Evolutionary conservation across 2,888 invertebrate species (phyloP), one percentile per base, ranked within the genome.

Genomic region (Catotricha subobsoleta): DNA sequence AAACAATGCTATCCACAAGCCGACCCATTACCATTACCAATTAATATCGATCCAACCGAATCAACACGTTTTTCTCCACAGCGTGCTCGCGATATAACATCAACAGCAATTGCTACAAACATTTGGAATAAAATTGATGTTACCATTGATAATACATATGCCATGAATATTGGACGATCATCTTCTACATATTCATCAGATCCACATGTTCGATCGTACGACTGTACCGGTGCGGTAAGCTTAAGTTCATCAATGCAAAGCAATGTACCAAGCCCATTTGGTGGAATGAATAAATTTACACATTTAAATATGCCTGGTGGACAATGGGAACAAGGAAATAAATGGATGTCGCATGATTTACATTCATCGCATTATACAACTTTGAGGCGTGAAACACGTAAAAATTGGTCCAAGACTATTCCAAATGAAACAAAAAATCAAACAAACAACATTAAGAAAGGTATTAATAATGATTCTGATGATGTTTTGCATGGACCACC

Each of bases 281-380:
- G 67, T 46, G 69, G 71, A 1, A 66, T 67, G 46, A 62, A 68
- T 46, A 55, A 57, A 42, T 65, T 59, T 45, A 72, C 71, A n/a
- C 76, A 79, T 51, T 60, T 77, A n/a, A 74, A 74, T 49, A 80
- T 80, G 79, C 80, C 80, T 0, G 79, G 80, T 2, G 77, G 80
- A 2, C 74, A 76, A 46, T 75, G 74, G 72, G 69, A 72, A 4
- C 74, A 74, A 54, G 72, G 72, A 40, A 67, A 68, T 39, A 80
- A 80, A 57, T 80, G 76, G 52, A 64, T 77, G 42, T 73, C 79
- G 27, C 73, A 75, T 48, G 71, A 76, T 50, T 66, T 77, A 54
- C 75, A 76, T 46, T 68, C 67, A 46, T 71, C 72, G 4, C 79
- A 78, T 56, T 76, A 75, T 51, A 62, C 68, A 38, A 67, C 66